Evolutionary conservation across 2,888 invertebrate species (phyloP).

Genomic region (Pilophorus perplexus): DNA sequence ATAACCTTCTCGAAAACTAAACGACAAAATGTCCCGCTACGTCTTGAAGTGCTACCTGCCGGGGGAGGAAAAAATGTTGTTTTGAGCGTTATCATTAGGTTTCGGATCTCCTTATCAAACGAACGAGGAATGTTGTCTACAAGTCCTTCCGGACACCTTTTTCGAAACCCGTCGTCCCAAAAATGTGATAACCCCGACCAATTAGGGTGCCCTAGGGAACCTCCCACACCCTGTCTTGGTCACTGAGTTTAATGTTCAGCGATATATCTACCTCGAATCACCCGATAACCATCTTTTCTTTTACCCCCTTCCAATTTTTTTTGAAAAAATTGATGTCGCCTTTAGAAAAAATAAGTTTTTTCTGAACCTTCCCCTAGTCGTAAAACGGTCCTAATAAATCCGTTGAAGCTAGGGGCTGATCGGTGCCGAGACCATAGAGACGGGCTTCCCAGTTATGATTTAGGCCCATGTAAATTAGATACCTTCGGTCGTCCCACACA

Average conservation of each 20-base stretch:
- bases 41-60: not conserved
- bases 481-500: slow-evolving; percentile 39
- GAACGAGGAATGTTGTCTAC: slow-evolving; percentile 33
- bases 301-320: not conserved
- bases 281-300: slow-evolving; percentile 31
- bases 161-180: not conserved
- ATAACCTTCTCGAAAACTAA: not conserved
- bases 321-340: slow-evolving; percentile 38
- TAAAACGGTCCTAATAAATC: slow-evolving; percentile 38
- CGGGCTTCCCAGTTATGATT: slow-evolving; percentile 32
- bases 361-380: slow-evolving; percentile 20
- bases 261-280: slow-evolving; percentile 33
- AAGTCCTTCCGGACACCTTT: slow-evolving; percentile 32
- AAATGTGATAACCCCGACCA: slow-evolving; percentile 25
- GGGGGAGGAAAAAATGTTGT: slow-evolving; percentile 13
- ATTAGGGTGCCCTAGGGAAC: slow-evolving; percentile 9
- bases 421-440: not conserved
- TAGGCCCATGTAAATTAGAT: slow-evolving; percentile 40
- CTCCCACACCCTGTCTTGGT: not conserved
- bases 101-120: slow-evolving; percentile 39
- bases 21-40: too few species aligned
- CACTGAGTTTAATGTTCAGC: not conserved
- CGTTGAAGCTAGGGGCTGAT: slow-evolving; percentile 29
- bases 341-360: slow-evolving; percentile 7
- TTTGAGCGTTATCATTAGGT: slow-evolving; percentile 24